A percentile compares a stretch with the other conserved stretches of the same genome.
Conservation (phyloP, 2,888 invertebrate genomes). For the Plebejus anna region DNA sequence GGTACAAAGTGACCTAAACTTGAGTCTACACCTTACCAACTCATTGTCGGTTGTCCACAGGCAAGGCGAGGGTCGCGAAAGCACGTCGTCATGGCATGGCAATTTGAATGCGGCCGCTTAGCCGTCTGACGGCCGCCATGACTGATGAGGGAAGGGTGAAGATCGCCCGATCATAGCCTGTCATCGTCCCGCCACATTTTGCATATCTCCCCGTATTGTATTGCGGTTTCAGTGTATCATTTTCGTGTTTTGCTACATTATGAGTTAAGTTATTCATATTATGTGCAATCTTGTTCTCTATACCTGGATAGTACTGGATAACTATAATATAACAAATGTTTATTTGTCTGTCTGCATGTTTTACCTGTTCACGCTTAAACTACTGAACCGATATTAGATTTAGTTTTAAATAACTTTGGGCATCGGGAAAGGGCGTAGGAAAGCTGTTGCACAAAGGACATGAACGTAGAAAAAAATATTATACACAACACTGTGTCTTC, state of each 20-base stretch:
- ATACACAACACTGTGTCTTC: no score
- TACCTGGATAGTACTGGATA: no score
- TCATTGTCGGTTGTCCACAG: conserved; percentile 56
- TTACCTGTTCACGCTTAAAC: no score
- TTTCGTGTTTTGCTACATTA: neutral
- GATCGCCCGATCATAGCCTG: conserved; percentile 67
- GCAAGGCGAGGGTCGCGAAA: conserved; percentile 73
- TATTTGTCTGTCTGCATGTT: no score
- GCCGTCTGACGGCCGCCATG: conserved; percentile 70
- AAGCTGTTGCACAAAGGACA: no score
- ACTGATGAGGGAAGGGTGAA: conserved; percentile 79
- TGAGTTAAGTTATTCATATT: neutral
- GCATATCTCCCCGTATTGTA: conserved; percentile 56
- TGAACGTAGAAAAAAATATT: no score
- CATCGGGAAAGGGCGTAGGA: no score
- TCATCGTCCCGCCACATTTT: conserved; percentile 67
- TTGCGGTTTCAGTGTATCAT: conserved; percentile 47
- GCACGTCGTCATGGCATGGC: conserved; percentile 75
- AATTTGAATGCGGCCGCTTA: conserved; percentile 79
- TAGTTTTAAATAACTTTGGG: no score
- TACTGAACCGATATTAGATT: no score
- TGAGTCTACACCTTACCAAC: conserved; percentile 28
- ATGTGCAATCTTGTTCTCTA: no score
- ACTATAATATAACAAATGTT: no score
- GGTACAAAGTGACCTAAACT: neutral